A percentile compares a stretch with the other conserved stretches of the same genome.
These are phyloP conservation scores for Pandemis heparana DNA, from an alignment of 2,888 invertebrate genomes.

Conservation along the genomic window DNA sequence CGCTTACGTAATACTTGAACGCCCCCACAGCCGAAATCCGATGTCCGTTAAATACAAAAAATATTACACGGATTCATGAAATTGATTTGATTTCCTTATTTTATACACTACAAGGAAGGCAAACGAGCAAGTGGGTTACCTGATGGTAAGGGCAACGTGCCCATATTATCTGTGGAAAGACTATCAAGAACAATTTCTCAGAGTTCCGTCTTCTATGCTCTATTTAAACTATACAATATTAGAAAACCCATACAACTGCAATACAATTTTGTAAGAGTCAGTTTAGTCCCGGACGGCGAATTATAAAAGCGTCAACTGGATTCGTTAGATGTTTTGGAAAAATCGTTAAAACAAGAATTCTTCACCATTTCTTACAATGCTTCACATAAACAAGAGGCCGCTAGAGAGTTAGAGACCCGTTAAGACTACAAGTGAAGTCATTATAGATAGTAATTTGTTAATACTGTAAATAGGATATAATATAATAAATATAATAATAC, in stretches of 20 bases:
- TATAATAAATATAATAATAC: not conserved
- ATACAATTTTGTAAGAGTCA: not conserved
- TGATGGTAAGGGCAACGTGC: no score
- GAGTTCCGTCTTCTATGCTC: not conserved
- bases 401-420: not conserved
- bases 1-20: no score
- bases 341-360: not conserved
- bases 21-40: no score
- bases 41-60: no score
- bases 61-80: no score
- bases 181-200: not conserved
- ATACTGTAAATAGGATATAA: not conserved
- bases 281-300: not conserved
- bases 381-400: not conserved
- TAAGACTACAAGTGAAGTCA: not conserved
- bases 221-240: not conserved
- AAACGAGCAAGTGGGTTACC: no score
- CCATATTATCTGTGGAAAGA: no score
- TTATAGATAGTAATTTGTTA: not conserved
- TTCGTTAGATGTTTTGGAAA: not conserved
- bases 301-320: not conserved
- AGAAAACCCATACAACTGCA: not conserved
- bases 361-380: not conserved
- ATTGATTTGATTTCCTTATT: no score
- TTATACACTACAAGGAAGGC: no score